Evolutionary conservation across 1,140 invertebrate species (phyloP).

Genomic region (Zaprionus gabonicus): DNA sequence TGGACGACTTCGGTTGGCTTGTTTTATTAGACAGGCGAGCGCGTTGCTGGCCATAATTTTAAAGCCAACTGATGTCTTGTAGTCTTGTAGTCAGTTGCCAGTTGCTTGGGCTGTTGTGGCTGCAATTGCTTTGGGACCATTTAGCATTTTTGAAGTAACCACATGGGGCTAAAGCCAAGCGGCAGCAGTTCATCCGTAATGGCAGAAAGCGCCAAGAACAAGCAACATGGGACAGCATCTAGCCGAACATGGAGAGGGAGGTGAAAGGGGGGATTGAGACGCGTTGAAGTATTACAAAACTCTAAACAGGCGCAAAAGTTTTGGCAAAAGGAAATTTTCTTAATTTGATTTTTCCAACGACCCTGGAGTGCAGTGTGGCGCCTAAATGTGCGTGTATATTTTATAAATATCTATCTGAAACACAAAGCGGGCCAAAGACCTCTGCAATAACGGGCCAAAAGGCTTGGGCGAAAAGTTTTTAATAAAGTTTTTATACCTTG

Average conservation of each 20-base stretch:
- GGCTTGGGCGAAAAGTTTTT: constrained; percentile 78
- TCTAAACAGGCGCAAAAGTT: constrained; percentile 76
- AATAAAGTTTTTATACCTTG: constrained; percentile 81
- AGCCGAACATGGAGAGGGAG: background rate
- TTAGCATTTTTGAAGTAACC: constrained; percentile 78
- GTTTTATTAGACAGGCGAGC: constrained; percentile 39
- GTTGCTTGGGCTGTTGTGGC: constrained; percentile 40
- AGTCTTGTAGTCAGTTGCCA: constrained; percentile 37
- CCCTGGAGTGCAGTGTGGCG: constrained; percentile 70
- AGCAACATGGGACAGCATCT: constrained; percentile 39
- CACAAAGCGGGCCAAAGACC: constrained; percentile 17
- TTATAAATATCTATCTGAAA: constrained; percentile 60
- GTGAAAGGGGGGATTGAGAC: constrained; percentile 7
- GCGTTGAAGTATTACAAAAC: constrained; percentile 77
- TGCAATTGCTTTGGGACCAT: constrained; percentile 80
- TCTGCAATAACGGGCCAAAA: constrained; percentile 60
- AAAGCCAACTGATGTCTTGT: constrained; percentile 36
- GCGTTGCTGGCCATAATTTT: constrained; percentile 20
- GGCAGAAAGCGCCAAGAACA: constrained; percentile 34
- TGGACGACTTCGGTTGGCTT: constrained; percentile 16
- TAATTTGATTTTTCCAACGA: constrained; percentile 82
- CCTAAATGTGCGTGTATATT: constrained; percentile 78
- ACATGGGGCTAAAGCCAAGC: constrained; percentile 68
- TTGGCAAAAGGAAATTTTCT: constrained; percentile 73
- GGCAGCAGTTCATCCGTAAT: constrained; percentile 59